phyloP scores from a whole-genome alignment of 2,797 vertebrate species.

The Lemur catta region DNA sequence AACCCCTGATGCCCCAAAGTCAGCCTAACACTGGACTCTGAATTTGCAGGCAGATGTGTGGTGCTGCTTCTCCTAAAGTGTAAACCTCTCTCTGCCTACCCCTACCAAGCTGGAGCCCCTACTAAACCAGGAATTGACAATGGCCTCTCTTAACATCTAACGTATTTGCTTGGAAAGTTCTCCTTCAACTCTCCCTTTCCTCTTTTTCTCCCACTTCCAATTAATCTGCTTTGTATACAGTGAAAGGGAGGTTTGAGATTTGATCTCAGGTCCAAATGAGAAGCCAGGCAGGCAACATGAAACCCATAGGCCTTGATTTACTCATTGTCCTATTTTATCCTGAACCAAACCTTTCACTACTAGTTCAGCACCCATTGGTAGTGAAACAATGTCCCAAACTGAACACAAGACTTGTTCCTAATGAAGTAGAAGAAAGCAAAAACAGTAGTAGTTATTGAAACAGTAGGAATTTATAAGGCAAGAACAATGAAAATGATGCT shows the following conservation, averaged over 20 bases:
- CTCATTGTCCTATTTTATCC: not conserved
- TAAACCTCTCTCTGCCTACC: not conserved
- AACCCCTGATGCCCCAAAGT: not conserved
- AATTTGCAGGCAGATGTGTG: not conserved
- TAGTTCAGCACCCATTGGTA: not conserved
- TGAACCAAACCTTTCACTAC: constrained; percentile 4
- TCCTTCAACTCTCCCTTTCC: not conserved
- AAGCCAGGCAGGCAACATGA: not conserved
- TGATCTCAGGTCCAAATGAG: not conserved
- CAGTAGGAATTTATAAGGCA: not conserved
- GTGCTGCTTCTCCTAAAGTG: no score
- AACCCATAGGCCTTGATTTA: not conserved
- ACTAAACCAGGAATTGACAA: not conserved
- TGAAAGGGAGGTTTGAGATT: not conserved
- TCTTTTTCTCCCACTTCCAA: not conserved
- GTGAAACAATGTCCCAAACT: not conserved
- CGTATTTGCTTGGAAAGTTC: not conserved
- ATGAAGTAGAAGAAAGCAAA: constrained; percentile 13
- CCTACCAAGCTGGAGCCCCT: not conserved
- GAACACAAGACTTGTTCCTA: not conserved
- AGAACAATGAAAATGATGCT: not conserved
- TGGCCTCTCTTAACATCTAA: not conserved
- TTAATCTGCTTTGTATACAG: not conserved
- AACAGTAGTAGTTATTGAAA: not conserved
- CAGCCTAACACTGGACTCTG: not conserved